Conservation (phyloP, 2,888 invertebrate genomes). For the Cacoxenus indagator region DNA sequence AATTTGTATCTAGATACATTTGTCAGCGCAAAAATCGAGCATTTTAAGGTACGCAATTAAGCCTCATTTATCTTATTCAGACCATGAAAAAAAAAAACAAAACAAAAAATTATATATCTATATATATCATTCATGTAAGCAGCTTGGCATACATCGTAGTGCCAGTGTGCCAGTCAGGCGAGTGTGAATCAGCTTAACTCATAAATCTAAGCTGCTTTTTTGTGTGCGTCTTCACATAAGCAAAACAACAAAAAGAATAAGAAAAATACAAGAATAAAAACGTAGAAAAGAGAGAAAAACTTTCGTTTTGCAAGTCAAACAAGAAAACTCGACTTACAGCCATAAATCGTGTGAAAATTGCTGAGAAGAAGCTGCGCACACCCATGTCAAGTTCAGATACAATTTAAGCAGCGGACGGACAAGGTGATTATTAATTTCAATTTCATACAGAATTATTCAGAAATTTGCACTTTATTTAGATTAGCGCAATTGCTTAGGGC, state of each 20-base stretch:
- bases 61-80: constrained; percentile 53
- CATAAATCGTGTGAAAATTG: not conserved
- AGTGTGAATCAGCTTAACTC: not conserved
- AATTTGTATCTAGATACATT: not conserved
- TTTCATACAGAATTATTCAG: not conserved
- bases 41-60: constrained; percentile 44
- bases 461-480: constrained; percentile 12
- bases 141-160: not conserved
- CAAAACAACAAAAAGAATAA: not conserved
- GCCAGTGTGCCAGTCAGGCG: not conserved
- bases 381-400: no score
- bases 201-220: not conserved
- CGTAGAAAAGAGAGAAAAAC: not conserved
- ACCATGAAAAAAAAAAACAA: not conserved
- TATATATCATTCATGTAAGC: not conserved
- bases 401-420: not conserved
- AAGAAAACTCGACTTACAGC: not conserved
- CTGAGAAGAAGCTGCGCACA: no score
- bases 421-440: not conserved
- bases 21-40: constrained; percentile 26
- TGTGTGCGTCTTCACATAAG: not conserved
- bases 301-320: not conserved
- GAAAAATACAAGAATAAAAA: not conserved
- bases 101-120: not conserved
- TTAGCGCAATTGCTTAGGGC: not conserved